phyloP scores from a whole-genome alignment of 2,888 invertebrate species.

The Dryobota labecula region DNA sequence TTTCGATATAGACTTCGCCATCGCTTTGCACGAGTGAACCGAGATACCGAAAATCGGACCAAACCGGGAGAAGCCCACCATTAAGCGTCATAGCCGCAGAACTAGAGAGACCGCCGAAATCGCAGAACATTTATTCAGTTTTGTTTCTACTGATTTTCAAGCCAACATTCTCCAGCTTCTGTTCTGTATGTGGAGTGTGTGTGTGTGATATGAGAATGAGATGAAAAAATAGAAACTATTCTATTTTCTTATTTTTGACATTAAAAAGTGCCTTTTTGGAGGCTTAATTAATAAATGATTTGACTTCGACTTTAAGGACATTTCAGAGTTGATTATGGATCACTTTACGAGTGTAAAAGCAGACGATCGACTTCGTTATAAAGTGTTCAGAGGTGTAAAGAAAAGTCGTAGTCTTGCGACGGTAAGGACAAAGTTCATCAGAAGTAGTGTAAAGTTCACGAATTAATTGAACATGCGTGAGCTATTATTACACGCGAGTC shows the following conservation, averaged over 20 bases:
- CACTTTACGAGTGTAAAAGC: background rate
- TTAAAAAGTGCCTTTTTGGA: background rate
- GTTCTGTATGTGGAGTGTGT: too few relatives aligned
- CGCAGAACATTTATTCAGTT: too few relatives aligned
- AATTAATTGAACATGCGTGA: conserved; percentile 44
- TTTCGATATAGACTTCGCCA: too few relatives aligned
- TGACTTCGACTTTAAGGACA: background rate
- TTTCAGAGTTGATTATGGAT: background rate
- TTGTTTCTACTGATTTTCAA: too few relatives aligned
- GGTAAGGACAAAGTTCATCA: conserved; percentile 5
- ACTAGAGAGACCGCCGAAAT: too few relatives aligned
- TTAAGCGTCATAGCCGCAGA: too few relatives aligned
- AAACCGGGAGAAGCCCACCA: too few relatives aligned
- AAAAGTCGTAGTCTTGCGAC: background rate
- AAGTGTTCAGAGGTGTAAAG: background rate
- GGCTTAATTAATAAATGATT: background rate
- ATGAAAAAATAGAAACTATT: background rate
- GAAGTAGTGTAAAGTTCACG: conserved; percentile 13
- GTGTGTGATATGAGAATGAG: too few relatives aligned
- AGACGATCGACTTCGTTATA: background rate
- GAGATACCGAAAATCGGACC: too few relatives aligned
- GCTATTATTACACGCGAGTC: conserved; percentile 22
- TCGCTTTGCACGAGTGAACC: too few relatives aligned
- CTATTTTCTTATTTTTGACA: background rate
- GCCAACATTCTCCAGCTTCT: too few relatives aligned